These are phyloP conservation scores for Catostylus mosaicus DNA, from an alignment of 30 jellyfish, hydroid and myxozoan genomes.

Conservation along the genomic window DNA sequence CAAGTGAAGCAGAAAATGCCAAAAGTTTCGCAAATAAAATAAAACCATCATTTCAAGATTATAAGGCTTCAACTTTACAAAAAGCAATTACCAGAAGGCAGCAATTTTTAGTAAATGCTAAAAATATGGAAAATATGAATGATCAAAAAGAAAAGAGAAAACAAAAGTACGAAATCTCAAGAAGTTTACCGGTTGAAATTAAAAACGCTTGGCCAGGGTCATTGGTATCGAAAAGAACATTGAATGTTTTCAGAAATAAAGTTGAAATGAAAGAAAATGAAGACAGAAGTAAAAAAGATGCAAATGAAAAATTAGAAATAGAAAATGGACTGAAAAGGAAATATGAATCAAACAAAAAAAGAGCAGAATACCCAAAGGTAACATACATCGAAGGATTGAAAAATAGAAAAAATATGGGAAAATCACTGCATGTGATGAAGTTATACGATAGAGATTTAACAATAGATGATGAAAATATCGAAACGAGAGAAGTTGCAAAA, in stretches of 20 bases:
- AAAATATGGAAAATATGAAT: neutral
- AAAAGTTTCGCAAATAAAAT: neutral
- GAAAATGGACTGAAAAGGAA: neutral
- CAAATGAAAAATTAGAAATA: neutral
- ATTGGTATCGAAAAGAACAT: slow-evolving; percentile 9
- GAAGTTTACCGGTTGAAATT: slow-evolving; percentile 26
- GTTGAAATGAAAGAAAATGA: neutral
- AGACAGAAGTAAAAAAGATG: neutral
- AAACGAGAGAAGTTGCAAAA: slow-evolving; percentile 42
- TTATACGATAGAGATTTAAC: slow-evolving; percentile 15
- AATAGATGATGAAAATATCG: slow-evolving; percentile 17
- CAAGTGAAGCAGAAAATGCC: neutral
- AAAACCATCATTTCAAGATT: slow-evolving; percentile 6
- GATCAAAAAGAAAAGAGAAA: neutral
- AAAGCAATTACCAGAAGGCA: slow-evolving; percentile 40
- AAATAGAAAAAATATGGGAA: neutral
- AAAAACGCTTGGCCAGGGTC: slow-evolving; percentile 42
- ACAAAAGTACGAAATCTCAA: too few species aligned
- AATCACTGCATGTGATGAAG: neutral
- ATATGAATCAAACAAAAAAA: neutral
- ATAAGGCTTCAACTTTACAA: neutral
- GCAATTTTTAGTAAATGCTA: neutral
- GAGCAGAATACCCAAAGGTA: slow-evolving; percentile 3
- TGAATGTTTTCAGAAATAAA: neutral
- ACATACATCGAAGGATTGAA: slow-evolving; percentile 10